These are phyloP conservation scores for Sebastes jordani DNA, from an alignment of 2,797 vertebrate genomes.

Conservation along the genomic window DNA sequence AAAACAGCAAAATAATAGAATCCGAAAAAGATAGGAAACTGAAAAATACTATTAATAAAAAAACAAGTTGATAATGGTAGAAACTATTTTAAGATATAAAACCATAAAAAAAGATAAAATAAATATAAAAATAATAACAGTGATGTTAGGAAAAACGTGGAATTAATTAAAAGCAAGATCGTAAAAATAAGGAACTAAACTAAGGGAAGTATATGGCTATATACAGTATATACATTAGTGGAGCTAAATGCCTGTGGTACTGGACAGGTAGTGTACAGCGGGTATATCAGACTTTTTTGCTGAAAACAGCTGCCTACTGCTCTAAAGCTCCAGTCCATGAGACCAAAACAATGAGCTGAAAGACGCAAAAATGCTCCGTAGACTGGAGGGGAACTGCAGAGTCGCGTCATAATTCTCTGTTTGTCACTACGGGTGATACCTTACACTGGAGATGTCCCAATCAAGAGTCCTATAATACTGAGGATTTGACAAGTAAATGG, in stretches of 20 bases:
- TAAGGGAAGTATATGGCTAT: background rate
- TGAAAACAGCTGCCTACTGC: background rate
- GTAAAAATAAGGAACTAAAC: no score
- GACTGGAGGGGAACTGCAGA: background rate
- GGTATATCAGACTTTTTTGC: background rate
- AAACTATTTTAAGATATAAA: no score
- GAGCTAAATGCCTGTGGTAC: background rate
- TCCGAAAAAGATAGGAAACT: no score
- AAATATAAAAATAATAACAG: no score
- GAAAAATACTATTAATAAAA: no score
- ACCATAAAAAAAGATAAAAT: no score
- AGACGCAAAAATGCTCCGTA: background rate
- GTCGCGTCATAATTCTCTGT: background rate
- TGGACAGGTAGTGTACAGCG: background rate
- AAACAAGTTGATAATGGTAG: no score
- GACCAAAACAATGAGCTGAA: background rate
- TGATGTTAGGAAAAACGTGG: no score
- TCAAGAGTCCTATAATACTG: background rate
- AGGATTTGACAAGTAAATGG: background rate
- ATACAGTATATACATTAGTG: background rate
- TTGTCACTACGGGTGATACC: background rate
- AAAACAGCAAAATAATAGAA: no score
- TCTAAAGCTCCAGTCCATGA: background rate
- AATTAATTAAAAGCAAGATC: no score
- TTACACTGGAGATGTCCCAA: background rate